A percentile compares a stretch with the other conserved stretches of the same genome.
phyloP scores from a whole-genome alignment of 2,888 invertebrate species.

The Morpho deidamia region DNA sequence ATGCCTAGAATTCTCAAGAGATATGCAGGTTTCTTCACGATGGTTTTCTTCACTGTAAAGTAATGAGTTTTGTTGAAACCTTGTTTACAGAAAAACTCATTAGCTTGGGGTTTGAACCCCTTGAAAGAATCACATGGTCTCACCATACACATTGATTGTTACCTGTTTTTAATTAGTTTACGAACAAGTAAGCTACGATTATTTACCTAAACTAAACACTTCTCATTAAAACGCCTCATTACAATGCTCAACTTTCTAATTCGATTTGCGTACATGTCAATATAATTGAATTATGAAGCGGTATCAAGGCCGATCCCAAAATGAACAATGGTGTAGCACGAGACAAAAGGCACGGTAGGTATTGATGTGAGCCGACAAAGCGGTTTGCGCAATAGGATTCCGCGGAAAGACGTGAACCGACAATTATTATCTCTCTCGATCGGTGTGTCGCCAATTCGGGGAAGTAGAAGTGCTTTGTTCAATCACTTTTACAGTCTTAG shows the following conservation, averaged over 20 bases:
- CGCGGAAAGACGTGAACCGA: conserved; percentile 72
- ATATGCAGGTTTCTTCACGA: too few relatives aligned
- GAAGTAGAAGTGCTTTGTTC: conserved; percentile 49
- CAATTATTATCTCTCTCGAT: conserved; percentile 73
- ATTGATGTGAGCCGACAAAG: conserved; percentile 72
- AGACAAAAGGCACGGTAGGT: conserved; percentile 65
- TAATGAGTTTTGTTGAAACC: too few relatives aligned
- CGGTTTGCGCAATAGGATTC: conserved; percentile 76
- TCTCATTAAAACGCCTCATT: conserved; percentile 1
- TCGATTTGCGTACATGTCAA: conserved; percentile 35
- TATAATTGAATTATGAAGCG: conserved; percentile 55
- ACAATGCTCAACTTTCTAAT: conserved; percentile 14
- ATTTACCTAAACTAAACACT: conserved; percentile 1
- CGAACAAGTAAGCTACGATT: neutral
- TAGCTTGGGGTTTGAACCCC: too few relatives aligned
- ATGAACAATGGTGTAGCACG: conserved; percentile 72
- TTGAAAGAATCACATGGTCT: too few relatives aligned
- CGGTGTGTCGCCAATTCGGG: conserved; percentile 61
- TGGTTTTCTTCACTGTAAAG: too few relatives aligned
- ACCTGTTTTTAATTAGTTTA: too few relatives aligned
- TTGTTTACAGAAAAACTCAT: too few relatives aligned
- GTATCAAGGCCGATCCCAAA: conserved; percentile 65
- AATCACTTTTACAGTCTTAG: conserved; percentile 25
- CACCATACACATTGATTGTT: too few relatives aligned
- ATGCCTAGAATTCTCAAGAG: too few relatives aligned